Percentiles rank a stretch among this genome's conserved stretches.
phyloP scores from a whole-genome alignment of 2,113 vertebrate genomes.

The Notarius quadriscutis region DNA sequence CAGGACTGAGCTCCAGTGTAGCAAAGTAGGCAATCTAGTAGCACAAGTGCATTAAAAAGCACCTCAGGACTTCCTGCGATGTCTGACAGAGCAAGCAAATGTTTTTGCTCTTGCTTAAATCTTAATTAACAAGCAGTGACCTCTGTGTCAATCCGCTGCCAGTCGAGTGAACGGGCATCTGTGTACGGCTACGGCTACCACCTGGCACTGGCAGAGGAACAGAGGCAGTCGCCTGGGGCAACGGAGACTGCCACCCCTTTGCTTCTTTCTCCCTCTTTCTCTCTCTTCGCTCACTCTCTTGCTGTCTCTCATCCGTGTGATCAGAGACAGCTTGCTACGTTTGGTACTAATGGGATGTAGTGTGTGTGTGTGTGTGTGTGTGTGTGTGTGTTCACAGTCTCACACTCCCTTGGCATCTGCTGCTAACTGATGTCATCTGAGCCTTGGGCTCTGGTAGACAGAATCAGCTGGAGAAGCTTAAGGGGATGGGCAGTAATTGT shows the following conservation, averaged over 20 bases:
- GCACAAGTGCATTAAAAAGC: not conserved
- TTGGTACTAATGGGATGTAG: slow-evolving; percentile 35
- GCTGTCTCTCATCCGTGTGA: slow-evolving; percentile 41
- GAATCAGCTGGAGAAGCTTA: slow-evolving; percentile 43
- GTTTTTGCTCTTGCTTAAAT: slow-evolving; percentile 49
- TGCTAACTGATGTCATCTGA: slow-evolving; percentile 67
- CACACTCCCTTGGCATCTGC: slow-evolving; percentile 64
- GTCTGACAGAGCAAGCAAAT: slow-evolving; percentile 40
- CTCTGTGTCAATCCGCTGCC: slow-evolving; percentile 34
- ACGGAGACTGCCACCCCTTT: slow-evolving; percentile 34
- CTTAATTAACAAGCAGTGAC: slow-evolving; percentile 42
- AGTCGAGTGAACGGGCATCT: slow-evolving; percentile 41
- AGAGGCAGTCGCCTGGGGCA: slow-evolving; percentile 42
- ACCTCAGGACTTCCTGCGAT: slow-evolving; percentile 3
- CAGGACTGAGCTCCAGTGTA: not conserved
- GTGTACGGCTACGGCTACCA: slow-evolving; percentile 37
- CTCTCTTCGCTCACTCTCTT: slow-evolving; percentile 32
- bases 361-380: slow-evolving; percentile 24
- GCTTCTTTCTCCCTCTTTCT: slow-evolving; percentile 21
- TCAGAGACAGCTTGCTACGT: slow-evolving; percentile 49
- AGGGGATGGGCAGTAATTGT: slow-evolving; percentile 55
- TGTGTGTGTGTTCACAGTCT: slow-evolving; percentile 25
- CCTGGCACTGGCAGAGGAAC: slow-evolving; percentile 48
- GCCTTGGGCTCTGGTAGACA: slow-evolving; percentile 52
- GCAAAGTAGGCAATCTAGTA: not conserved